These are phyloP conservation scores for fruit fly (Drosophila melanogaster) DNA, from an alignment of 1,140 invertebrate genomes.

Conservation along the genomic window Release_6_plus_ISO1_MT NT_033779.5:9521001-9521500, in stretches of 20 bases:
- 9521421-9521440: conserved; percentile 39
- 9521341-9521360: conserved; percentile 32
- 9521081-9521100: not conserved
- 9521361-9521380: conserved; percentile 17
- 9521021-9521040: too few relatives aligned
- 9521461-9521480: conserved; percentile 32
- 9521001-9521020: not conserved
- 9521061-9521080: too few relatives aligned
- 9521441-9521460: conserved; percentile 49
- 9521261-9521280: conserved; percentile 4
- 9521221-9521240: conserved; percentile 5
- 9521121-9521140: not conserved
- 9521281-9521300: conserved; percentile 3
- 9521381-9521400: conserved; percentile 13
- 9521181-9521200: not conserved
- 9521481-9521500: conserved; percentile 15
- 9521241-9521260: conserved; percentile 8
- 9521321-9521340: conserved; percentile 5
- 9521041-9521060: too few relatives aligned
- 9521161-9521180: not conserved
- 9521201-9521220: conserved; percentile 6
- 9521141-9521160: not conserved
- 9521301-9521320: conserved; percentile 6
- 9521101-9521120: not conserved
- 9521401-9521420: conserved; percentile 19